Evolutionary conservation across 1,140 invertebrate species (phyloP), one percentile per base, ranked within the genome.

Genomic region (Listronotus oregonensis): DNA sequence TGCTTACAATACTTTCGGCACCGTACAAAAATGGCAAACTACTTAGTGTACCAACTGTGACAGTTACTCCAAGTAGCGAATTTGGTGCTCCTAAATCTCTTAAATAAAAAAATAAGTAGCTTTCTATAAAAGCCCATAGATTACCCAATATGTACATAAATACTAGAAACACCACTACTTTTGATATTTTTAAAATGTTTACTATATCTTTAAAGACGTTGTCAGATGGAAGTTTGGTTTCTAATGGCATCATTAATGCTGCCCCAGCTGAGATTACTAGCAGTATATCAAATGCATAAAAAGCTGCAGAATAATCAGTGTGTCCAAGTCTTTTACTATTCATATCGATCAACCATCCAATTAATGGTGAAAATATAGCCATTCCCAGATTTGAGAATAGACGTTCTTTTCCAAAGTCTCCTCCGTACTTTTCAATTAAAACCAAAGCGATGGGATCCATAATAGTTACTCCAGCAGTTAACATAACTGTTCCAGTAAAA

Each of bases 41-140:
- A 70, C 89, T 88, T 9, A 93, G 74, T 2, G 90, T 91, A 44
- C 90, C 91, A 69, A 92, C 88, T 7, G 92, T 90, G 54, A 94
- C 85, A 49, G 91, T 93, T 63, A 94, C 85, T 63, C 90, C 92
- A 42, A 94, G 77, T 55, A 94, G 80, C 75, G 90, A 90, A 76
- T 91, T 92, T 0, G 89, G 87, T 40, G 90, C 89, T 31, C 89
- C 88, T 46, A 93, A 80, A 78, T 92, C 90, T 77, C 89, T 90
- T 37, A 94, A 82, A 78, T 92, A 93, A 64, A 93, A 83, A 75
- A 93, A 94, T 0, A 94, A 80, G 75, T 90, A 95, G 10, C 89
- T 91, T 79, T 93, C 91, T 34, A 93, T 90, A 75, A 93, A 93
- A 27, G 91, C 91, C 90, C 90, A 93, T 75, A 90, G 86, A 74